Conservation (phyloP, 2,888 invertebrate genomes). For the Thelaira solivaga region DNA sequence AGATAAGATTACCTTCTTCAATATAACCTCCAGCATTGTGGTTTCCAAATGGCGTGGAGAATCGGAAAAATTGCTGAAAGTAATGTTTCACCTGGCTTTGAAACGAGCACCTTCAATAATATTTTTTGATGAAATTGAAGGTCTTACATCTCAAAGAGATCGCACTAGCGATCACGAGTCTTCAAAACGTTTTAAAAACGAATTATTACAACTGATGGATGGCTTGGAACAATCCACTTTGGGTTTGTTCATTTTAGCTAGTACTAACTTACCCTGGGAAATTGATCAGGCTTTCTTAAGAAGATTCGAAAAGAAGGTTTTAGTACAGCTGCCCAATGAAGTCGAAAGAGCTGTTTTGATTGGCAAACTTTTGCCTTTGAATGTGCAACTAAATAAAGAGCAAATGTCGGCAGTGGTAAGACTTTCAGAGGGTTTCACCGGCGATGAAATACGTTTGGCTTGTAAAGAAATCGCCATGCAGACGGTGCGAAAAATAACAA, state of each 20-base stretch:
- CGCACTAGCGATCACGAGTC: slow-evolving; percentile 88
- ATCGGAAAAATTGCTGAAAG: slow-evolving; percentile 93
- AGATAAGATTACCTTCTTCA: slow-evolving; percentile 88
- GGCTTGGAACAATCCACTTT: slow-evolving; percentile 82
- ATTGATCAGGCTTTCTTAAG: slow-evolving; percentile 92
- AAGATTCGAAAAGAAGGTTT: slow-evolving; percentile 90
- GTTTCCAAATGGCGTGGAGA: slow-evolving; percentile 98
- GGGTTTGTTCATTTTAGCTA: slow-evolving; percentile 86
- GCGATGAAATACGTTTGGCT: slow-evolving; percentile 90
- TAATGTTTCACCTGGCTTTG: slow-evolving; percentile 91
- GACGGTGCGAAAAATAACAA: slow-evolving; percentile 81
- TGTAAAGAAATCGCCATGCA: slow-evolving; percentile 94
- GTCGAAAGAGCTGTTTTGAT: slow-evolving; percentile 85
- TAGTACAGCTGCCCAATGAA: slow-evolving; percentile 86
- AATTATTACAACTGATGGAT: slow-evolving; percentile 91
- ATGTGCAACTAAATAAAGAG: slow-evolving; percentile 64
- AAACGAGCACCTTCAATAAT: slow-evolving; percentile 92
- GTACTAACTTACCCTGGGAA: slow-evolving; percentile 96
- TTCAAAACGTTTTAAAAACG: slow-evolving; percentile 90
- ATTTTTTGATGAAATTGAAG: slow-evolving; percentile 95
- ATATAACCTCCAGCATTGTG: slow-evolving; percentile 91
- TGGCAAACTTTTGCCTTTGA: slow-evolving; percentile 79
- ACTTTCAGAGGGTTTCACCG: slow-evolving; percentile 87
- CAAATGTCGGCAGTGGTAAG: slow-evolving; percentile 77
- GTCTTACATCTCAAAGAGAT: slow-evolving; percentile 84